phyloP scores from a whole-genome alignment of 2,113 vertebrate species.

The Phoenicopterus ruber region DNA sequence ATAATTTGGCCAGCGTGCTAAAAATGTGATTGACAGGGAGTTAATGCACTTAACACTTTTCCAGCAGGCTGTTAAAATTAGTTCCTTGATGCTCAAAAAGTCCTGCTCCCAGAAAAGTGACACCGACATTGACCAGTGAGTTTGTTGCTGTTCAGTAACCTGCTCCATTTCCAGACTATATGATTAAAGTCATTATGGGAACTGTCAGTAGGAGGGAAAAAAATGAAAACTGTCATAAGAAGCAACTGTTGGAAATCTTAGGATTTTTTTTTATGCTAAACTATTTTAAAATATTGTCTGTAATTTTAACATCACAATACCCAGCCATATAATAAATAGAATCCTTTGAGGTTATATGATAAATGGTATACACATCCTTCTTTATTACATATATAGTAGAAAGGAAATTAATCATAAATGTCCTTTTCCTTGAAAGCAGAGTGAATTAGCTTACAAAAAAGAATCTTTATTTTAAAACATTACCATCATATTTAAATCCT shows the following conservation, averaged over 20 bases:
- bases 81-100: constrained; percentile 80
- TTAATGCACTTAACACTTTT: constrained; percentile 82
- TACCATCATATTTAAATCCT: not conserved
- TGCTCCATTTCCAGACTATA: constrained; percentile 74
- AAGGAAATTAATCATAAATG: not conserved
- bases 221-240: constrained; percentile 77
- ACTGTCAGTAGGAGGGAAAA: constrained; percentile 74
- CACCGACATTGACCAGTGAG: constrained; percentile 82
- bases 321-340: constrained; percentile 13
- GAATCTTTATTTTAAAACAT: not conserved
- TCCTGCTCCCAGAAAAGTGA: constrained; percentile 80
- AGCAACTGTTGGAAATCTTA: constrained; percentile 68
- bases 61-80: constrained; percentile 73
- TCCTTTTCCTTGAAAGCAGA: not conserved
- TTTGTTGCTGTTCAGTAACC: constrained; percentile 77
- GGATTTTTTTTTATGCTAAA: constrained; percentile 56
- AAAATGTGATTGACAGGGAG: constrained; percentile 81
- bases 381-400: not conserved
- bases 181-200: constrained; percentile 84
- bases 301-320: constrained; percentile 64
- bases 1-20: constrained; percentile 73
- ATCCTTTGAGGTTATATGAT: not conserved
- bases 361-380: not conserved
- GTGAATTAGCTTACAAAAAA: not conserved
- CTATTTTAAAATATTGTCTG: constrained; percentile 60